These are phyloP conservation scores for Pyrgus malvae DNA, from an alignment of 2,888 invertebrate species.

Conservation along the genomic window DNA sequence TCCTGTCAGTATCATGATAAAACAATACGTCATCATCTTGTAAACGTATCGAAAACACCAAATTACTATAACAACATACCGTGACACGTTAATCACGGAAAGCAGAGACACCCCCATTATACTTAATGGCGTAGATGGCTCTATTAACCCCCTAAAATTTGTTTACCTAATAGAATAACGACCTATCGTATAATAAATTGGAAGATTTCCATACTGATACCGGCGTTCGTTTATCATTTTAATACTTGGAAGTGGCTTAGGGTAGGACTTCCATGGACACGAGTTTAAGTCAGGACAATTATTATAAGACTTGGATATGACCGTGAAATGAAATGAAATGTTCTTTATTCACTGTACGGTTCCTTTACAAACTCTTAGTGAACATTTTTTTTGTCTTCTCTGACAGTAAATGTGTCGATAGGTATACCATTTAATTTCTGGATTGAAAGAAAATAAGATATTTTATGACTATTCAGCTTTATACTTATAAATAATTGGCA, in stretches of 20 bases:
- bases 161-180: constrained; percentile 81
- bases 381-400: no score
- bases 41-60: constrained; percentile 19
- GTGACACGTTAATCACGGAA: constrained; percentile 34
- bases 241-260: constrained; percentile 68
- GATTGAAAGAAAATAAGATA: no score
- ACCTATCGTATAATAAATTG: constrained; percentile 80
- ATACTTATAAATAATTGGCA: no score
- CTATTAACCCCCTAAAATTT: constrained; percentile 73
- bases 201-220: constrained; percentile 80
- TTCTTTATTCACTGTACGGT: no score
- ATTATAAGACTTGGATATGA: background rate
- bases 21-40: background rate
- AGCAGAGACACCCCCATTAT: constrained; percentile 49
- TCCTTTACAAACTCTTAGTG: no score
- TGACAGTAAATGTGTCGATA: no score
- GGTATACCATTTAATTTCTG: no score
- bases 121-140: constrained; percentile 68
- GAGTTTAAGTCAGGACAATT: background rate
- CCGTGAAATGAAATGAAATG: no score
- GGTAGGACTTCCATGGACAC: background rate
- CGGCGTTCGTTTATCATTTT: constrained; percentile 74
- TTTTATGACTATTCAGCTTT: no score
- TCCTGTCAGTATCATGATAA: no score
- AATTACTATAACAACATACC: constrained; percentile 1